Evolutionary conservation across 2,113 vertebrate genomes (phyloP).

Genomic region (Cynoglossus semilaevis): DNA sequence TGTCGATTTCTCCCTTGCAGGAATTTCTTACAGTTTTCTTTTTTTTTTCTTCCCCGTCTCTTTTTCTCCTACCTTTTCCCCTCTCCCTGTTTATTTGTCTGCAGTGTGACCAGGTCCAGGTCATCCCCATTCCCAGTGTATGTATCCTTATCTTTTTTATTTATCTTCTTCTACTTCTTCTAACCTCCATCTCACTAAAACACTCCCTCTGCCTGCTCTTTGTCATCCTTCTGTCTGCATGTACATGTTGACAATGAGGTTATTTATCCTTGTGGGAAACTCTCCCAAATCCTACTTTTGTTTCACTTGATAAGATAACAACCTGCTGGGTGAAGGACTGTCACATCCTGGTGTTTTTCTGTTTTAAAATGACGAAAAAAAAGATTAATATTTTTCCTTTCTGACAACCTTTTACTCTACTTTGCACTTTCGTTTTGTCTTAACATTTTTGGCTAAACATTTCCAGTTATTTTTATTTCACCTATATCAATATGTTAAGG

Average conservation of each 20-base stretch:
- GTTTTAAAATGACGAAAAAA: no score
- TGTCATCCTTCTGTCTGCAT: slow-evolving; percentile 46
- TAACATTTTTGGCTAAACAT: no score
- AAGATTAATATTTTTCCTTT: no score
- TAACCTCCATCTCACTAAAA: slow-evolving; percentile 23
- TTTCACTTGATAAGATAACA: no score
- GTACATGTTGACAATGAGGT: slow-evolving; percentile 39
- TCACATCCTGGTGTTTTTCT: no score
- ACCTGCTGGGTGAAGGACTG: no score
- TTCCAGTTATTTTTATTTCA: no score
- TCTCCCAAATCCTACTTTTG: neutral
- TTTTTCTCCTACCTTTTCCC: slow-evolving; percentile 61
- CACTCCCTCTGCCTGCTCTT: slow-evolving; percentile 39
- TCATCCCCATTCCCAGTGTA: slow-evolving; percentile 93
- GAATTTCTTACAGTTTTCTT: slow-evolving; percentile 57
- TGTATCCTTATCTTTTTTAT: slow-evolving; percentile 77
- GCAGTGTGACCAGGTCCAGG: slow-evolving; percentile 92
- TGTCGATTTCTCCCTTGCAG: slow-evolving; percentile 46
- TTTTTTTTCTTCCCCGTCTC: slow-evolving; percentile 37
- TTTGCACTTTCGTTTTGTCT: no score
- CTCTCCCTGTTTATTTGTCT: slow-evolving; percentile 63
- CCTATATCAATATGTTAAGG: no score
- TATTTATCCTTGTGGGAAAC: slow-evolving; percentile 29
- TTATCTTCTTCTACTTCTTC: slow-evolving; percentile 8
- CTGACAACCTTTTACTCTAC: no score